Conservation (phyloP, 2,888 invertebrate genomes). For the Leptogaster cylindrica region DNA sequence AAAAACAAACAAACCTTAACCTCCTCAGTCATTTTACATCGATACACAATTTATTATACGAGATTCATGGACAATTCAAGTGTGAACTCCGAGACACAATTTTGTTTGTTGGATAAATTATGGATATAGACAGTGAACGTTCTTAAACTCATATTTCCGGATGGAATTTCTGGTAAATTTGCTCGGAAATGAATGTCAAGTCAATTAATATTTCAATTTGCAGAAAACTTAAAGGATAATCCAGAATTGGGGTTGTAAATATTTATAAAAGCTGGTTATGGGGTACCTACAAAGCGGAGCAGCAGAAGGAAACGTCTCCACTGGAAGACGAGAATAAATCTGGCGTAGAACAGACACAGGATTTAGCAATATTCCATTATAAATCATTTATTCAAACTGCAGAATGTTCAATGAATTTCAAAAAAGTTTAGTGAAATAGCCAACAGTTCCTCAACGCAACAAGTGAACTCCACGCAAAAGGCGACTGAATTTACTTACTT, state of each 20-base stretch:
- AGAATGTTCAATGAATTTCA: constrained; percentile 84
- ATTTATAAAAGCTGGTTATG: too few species aligned
- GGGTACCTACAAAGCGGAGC: constrained; percentile 83
- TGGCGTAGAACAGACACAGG: constrained; percentile 86
- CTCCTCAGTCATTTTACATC: too few species aligned
- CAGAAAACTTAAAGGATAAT: constrained; percentile 62
- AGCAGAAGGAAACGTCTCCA: constrained; percentile 82
- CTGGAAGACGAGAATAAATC: constrained; percentile 79
- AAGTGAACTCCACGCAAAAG: constrained; percentile 74
- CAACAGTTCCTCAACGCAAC: constrained; percentile 81
- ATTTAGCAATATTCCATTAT: constrained; percentile 90
- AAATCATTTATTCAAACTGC: constrained; percentile 95
- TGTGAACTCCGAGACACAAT: too few species aligned
- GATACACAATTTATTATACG: too few species aligned
- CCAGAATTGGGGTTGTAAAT: too few species aligned
- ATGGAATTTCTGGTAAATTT: constrained; percentile 60
- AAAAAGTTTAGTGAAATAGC: constrained; percentile 81
- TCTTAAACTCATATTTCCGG: constrained; percentile 59
- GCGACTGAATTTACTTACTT: constrained; percentile 73
- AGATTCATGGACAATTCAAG: too few species aligned
- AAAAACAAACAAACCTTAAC: too few species aligned
- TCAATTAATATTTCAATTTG: too few species aligned
- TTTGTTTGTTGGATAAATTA: too few species aligned
- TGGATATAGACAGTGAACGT: constrained; percentile 59
- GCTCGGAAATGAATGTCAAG: too few species aligned